phyloP scores from a whole-genome alignment of 1,140 invertebrate genomes.

The Brachionus rotundiformis region DNA sequence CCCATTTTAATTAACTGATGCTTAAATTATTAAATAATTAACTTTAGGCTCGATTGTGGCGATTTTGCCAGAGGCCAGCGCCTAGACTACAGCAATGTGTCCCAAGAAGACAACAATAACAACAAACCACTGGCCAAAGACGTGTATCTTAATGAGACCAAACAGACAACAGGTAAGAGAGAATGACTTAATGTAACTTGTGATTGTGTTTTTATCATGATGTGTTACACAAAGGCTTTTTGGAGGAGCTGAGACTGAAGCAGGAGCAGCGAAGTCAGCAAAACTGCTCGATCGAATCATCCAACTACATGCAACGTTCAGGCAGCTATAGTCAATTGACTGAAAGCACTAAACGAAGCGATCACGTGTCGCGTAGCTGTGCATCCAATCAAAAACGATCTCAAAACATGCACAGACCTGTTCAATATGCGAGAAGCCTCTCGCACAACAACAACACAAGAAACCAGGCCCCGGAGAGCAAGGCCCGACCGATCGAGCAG shows the following conservation, averaged over 20 bases:
- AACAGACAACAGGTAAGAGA: neutral
- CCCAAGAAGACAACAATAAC: neutral
- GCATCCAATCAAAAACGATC: neutral
- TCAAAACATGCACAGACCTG: neutral
- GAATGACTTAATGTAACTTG: neutral
- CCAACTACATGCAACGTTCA: neutral
- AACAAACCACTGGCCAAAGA: neutral
- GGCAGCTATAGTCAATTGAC: conserved; percentile 4
- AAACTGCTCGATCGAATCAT: conserved; percentile 14
- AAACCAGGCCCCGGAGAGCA: too few relatives aligned
- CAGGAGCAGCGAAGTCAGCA: conserved; percentile 39
- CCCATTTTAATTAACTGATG: too few relatives aligned
- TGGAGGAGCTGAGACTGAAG: conserved; percentile 4
- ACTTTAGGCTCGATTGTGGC: neutral
- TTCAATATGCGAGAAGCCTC: neutral
- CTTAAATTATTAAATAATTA: too few relatives aligned
- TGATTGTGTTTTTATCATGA: too few relatives aligned
- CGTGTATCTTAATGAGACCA: too few relatives aligned
- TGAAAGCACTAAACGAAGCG: neutral
- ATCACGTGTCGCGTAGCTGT: neutral
- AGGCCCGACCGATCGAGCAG: neutral
- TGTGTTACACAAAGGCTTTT: neutral
- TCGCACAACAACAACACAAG: neutral
- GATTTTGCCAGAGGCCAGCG: neutral
- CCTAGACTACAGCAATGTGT: neutral